Evolutionary conservation across 2,888 invertebrate species (phyloP), one percentile per base, ranked within the genome.

Genomic region (Unio pictorum): DNA sequence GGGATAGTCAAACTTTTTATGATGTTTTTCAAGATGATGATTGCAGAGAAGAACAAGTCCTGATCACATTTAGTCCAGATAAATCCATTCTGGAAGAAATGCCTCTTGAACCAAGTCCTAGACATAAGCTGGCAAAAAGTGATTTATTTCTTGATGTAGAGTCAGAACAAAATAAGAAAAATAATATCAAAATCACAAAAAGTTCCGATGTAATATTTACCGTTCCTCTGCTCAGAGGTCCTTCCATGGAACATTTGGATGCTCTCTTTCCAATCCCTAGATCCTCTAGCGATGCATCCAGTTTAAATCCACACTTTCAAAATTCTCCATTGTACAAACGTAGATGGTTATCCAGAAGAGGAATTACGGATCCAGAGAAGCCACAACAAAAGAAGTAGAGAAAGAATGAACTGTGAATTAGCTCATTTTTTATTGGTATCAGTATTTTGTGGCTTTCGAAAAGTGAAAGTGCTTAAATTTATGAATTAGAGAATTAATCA

Each of bases 171-270:
- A 26, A 61, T 54, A 56, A 18, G 18, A 64, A 66, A 54, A 66
- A 23, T 6, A 59, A 62, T 28, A 20, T 58, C 15, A 68, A 68
- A 55, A 23, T 61, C 8, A 63, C 76, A 28, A 74, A 72, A 26
- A 79, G 77, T 71, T 63, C 72, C 3, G 72, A 80, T 61, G 71
- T 58, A 18, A 67, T 75, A 17, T 73, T 67, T 54, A 72, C 66
- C 17, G 64, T 69, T 5, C 75, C 78, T 3, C 23, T 77, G 26
- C 67, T 72, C 18, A 73, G 78, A n/a, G 74, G 72, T 45, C 84
- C 81, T 1, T 82, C 83, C 7, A 61, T 84, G 18, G 84, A 84
- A 60, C 75, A 73, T 62, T 59, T 82, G 17, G 82, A 84, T 69
- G 69, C 75, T 55, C 81, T 73, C 28, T 55, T 67, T 20, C 30